These are phyloP conservation scores for Lasioglossum marginatum DNA, from an alignment of 2,888 invertebrate species.

Conservation along the genomic window DNA sequence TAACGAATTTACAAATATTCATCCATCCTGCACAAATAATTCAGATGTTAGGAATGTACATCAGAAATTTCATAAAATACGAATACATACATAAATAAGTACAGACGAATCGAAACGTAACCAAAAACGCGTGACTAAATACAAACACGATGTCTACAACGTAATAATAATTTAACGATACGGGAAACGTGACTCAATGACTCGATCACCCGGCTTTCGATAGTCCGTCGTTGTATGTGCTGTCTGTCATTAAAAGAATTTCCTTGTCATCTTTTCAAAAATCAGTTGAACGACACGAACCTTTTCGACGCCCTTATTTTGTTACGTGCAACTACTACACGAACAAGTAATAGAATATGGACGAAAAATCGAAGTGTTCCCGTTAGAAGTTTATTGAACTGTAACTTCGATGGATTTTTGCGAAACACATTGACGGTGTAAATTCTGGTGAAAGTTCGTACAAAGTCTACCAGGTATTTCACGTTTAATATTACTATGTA, in stretches of 20 bases:
- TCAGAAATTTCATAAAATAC: constrained; percentile 23
- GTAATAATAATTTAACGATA: constrained; percentile 25
- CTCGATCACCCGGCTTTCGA: constrained; percentile 20
- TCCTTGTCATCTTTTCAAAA: constrained; percentile 26
- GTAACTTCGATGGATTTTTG: not conserved
- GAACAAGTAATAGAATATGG: constrained; percentile 35
- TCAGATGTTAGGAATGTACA: constrained; percentile 30
- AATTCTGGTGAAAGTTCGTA: constrained; percentile 6
- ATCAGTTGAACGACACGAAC: constrained; percentile 43
- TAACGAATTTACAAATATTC: constrained; percentile 15
- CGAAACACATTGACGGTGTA: not conserved
- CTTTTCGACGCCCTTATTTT: constrained; percentile 63
- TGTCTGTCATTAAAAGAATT: not conserved
- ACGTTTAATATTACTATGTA: constrained; percentile 19
- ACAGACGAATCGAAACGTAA: constrained; percentile 31
- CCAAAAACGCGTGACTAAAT: not conserved
- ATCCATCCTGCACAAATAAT: constrained; percentile 21
- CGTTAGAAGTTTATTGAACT: constrained; percentile 37
- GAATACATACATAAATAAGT: not conserved
- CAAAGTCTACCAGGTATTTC: constrained; percentile 12
- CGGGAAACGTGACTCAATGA: not conserved
- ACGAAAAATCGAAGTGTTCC: constrained; percentile 42
- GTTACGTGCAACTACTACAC: constrained; percentile 28
- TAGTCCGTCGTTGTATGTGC: not conserved
- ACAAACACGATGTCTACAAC: constrained; percentile 19